Base-by-base conservation (phyloP, 1,140 invertebrate genomes). In the Pseudomyrmex gracilis region DNA sequence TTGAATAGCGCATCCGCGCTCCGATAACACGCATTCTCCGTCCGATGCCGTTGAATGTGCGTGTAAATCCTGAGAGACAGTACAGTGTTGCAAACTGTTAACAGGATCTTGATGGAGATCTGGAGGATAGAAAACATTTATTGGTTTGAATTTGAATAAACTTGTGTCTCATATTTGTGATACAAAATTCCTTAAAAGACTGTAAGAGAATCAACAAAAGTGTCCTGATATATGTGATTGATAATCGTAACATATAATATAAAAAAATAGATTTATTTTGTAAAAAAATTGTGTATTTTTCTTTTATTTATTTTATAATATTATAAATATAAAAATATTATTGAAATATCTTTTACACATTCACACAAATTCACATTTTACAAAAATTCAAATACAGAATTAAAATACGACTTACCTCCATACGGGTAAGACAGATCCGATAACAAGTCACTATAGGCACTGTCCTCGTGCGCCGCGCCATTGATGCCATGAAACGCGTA, bases 361-460 rank as follows among this genome's bases (percentile, higher is more conserved):
- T 53, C 4, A 70, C 17, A n/a, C 22, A n/a, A 64, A 64, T 49
- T 53, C 8, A 15, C 67, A 10, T 20, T 24, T 5, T 17, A 8
- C 15, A 24, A 51, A 34, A 4, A n/a, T 5, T 34, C 34, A 13
- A 34, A n/a, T 43, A n/a, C n/a, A 34, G 55, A 15, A 70, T 71
- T 10, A 15, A 13, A 76, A 63, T 9, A 24, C 2, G n/a, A 60
- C 90, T 88, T 83, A 94, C 94, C 92, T 73, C 83, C 87, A n/a
- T 94, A 94, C 57, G 90, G 90, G 53, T 92, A 93, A 61, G 91
- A 94, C 13, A 93, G 68, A 5, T 94, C 93, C 7, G 91, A 66
- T n/a, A n/a, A n/a, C n/a, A n/a, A n/a, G 4, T 90, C 83, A 68
- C 93, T 94, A 49, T 93, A 92, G 22, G 78, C 51, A 4, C 86